Evolutionary conservation across 2,888 invertebrate species (phyloP).

Genomic region (Caradrina kadenii): DNA sequence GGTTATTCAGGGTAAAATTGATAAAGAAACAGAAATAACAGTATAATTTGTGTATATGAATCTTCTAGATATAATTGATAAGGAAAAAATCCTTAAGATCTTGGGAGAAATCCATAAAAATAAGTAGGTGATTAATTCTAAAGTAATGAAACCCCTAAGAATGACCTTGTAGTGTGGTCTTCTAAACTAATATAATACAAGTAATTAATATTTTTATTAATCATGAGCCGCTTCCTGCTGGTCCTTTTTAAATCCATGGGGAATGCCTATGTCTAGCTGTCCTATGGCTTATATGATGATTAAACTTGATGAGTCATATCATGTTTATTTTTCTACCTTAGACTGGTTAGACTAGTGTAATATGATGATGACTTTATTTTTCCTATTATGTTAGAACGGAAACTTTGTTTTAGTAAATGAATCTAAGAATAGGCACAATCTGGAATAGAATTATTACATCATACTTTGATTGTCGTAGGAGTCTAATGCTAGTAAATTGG

Average conservation of each 20-base stretch:
- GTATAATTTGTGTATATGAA: background rate
- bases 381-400: background rate
- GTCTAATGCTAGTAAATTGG: constrained; percentile 3
- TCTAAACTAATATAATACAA: too few relatives aligned
- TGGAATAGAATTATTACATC: background rate
- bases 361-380: background rate
- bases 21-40: background rate
- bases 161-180: background rate
- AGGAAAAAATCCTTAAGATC: too few relatives aligned
- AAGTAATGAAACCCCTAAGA: constrained; percentile 1
- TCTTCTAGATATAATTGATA: too few relatives aligned
- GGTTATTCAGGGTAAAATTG: background rate
- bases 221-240: too few relatives aligned
- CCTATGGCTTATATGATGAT: too few relatives aligned
- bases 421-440: background rate
- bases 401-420: background rate
- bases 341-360: constrained; percentile 1
- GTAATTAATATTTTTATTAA: constrained; percentile 4
- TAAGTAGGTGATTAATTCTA: too few relatives aligned
- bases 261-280: too few relatives aligned
- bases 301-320: constrained; percentile 21
- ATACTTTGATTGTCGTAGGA: constrained; percentile 15
- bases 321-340: background rate
- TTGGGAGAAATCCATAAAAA: background rate
- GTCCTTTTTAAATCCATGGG: too few relatives aligned